Base-by-base conservation (phyloP, 2,113 vertebrate genomes). In the Bagarius yarrelli region DNA sequence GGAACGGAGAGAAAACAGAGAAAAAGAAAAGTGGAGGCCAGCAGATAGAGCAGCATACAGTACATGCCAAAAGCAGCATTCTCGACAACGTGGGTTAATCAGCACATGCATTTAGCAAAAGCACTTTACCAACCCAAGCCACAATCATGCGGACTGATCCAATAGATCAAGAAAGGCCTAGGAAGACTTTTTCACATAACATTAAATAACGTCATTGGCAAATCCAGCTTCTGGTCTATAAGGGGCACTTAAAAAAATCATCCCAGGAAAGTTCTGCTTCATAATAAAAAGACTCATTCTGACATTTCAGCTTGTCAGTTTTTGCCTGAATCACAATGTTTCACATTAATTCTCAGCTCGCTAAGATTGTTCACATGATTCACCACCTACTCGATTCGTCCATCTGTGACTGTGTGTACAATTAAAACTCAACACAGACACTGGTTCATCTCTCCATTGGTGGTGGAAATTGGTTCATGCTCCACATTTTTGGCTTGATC, bases 351-450 rank as follows among this genome's bases (percentile, higher is more conserved):
- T 71, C 69, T 71, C 44, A 52, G 44, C 25, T 52, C 16, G 8
- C 40, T n/a, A 50, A 70, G 6, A 18, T 13, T 9, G 67, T 53
- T 18, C 70, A 13, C 1, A 30, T 73, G 70, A 12, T 44, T 30
- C 44, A 57, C 57, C 50, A 36, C 50, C n/a, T 56, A 55, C 50
- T 53, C 50, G 9, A 23, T 73, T 55, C 55, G 12, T 36, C 61
- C 27, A 66, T 55, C 44, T 78, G 59, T 66, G 40, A 36, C 69
- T 78, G 30, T 79, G 30, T 79, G 67, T 23, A 25, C 1, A 87
- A 90, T 94, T 79, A 90, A 90, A 70, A 89, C 91, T 85, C 88
- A 92, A 81, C 93, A 87, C 36, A 89, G 87, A 59, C 85, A 91
- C 77, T 87, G 89, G 81, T 88, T 87, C 44, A 89, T 18, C 83